A percentile compares a stretch with the other conserved stretches of the same genome.
These are phyloP conservation scores for Illadopsis cleaveri DNA, from an alignment of 2,113 vertebrate species.

Conservation along the genomic window DNA sequence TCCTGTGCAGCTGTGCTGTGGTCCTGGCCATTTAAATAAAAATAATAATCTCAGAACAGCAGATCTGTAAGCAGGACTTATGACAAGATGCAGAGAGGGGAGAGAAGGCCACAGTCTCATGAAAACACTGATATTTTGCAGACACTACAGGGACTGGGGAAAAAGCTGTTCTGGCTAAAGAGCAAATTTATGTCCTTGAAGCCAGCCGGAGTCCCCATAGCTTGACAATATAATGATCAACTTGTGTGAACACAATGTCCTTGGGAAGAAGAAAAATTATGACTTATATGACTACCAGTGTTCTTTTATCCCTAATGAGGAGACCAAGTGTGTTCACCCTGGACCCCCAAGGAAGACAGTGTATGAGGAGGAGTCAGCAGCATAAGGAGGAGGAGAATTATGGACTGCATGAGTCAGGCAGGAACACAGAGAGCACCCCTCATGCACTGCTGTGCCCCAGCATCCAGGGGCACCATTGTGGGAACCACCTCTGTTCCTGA, in stretches of 20 bases:
- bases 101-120: neutral
- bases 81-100: neutral
- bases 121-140: conserved; percentile 47
- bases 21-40: neutral
- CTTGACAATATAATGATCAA: neutral
- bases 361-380: neutral
- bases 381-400: neutral
- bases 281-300: neutral
- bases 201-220: neutral
- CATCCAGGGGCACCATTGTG: neutral
- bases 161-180: neutral
- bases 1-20: conserved; percentile 40
- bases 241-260: neutral
- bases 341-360: neutral
- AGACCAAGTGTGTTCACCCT: neutral
- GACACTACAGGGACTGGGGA: neutral
- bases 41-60: conserved; percentile 35
- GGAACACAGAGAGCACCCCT: neutral
- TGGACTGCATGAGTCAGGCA: neutral
- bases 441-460: neutral
- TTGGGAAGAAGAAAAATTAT: neutral
- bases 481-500: neutral
- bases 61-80: conserved; percentile 22
- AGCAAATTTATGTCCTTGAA: neutral
- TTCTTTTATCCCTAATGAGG: neutral